Evolutionary conservation across 1,140 invertebrate genomes (phyloP).

Genomic region (Proctacanthus coquilletti): DNA sequence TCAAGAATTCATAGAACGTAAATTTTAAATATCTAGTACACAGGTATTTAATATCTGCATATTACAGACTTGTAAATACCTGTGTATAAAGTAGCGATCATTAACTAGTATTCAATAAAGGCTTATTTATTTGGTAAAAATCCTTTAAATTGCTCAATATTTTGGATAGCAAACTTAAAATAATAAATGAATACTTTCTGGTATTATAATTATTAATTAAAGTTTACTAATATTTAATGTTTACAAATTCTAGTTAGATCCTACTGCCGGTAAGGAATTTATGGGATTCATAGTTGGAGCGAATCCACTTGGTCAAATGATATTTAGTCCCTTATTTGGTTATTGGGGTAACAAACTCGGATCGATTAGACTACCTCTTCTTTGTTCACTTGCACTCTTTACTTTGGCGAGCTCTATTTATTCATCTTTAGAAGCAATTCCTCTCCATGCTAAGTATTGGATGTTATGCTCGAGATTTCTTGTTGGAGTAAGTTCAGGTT

Average conservation of each 20-base stretch:
- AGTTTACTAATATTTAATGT: too few species aligned
- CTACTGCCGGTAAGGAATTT: slow-evolving; percentile 57
- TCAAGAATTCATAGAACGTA: too few species aligned
- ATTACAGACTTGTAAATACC: too few species aligned
- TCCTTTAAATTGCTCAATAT: too few species aligned
- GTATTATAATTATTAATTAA: too few species aligned
- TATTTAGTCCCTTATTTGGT: slow-evolving; percentile 74
- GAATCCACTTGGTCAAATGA: slow-evolving; percentile 76
- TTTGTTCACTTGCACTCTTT: slow-evolving; percentile 56
- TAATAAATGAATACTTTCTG: too few species aligned
- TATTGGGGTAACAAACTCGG: slow-evolving; percentile 65
- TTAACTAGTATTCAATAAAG: too few species aligned
- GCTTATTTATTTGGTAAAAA: too few species aligned
- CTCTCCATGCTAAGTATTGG: slow-evolving; percentile 41
- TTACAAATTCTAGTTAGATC: slow-evolving; percentile 70
- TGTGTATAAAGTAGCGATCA: too few species aligned
- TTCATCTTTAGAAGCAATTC: slow-evolving; percentile 54
- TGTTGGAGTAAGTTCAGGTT: slow-evolving; percentile 75
- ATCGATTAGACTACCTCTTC: slow-evolving; percentile 52
- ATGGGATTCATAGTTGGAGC: slow-evolving; percentile 74
- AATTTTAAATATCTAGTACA: too few species aligned
- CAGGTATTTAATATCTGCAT: too few species aligned
- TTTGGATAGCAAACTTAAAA: too few species aligned
- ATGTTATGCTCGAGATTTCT: slow-evolving; percentile 65
- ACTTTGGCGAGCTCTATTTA: slow-evolving; percentile 62